These are phyloP conservation scores for Cantharis rustica DNA, from an alignment of 2,888 invertebrate species.

Conservation along the genomic window DNA sequence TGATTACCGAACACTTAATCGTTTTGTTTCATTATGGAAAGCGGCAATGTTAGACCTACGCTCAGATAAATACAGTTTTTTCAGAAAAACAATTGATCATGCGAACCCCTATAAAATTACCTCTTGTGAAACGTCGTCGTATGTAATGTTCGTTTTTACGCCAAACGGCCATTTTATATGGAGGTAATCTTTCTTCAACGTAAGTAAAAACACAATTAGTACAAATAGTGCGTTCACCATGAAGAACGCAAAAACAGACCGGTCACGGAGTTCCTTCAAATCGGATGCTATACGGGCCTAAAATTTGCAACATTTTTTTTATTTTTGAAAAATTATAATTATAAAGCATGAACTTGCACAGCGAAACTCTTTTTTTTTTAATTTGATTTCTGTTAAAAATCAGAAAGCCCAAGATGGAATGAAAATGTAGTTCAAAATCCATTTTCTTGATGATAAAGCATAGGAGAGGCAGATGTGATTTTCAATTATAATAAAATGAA, in stretches of 20 bases:
- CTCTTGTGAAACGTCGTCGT: slow-evolving; percentile 88
- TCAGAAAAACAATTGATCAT: slow-evolving; percentile 35
- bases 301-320: slow-evolving; percentile 55
- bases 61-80: not conserved
- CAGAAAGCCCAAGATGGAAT: not conserved
- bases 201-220: slow-evolving; percentile 96
- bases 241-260: slow-evolving; percentile 95
- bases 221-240: slow-evolving; percentile 99
- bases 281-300: slow-evolving; percentile 90
- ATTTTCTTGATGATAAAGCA: not conserved
- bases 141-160: slow-evolving; percentile 91
- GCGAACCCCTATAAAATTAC: slow-evolving; percentile 65
- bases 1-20: slow-evolving; percentile 9
- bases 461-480: not conserved
- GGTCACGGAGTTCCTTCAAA: slow-evolving; percentile 92
- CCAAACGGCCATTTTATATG: slow-evolving; percentile 97
- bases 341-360: not conserved
- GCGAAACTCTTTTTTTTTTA: not conserved
- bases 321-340: not conserved
- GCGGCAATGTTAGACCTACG: not conserved
- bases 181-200: slow-evolving; percentile 95
- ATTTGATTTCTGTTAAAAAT: not conserved
- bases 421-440: not conserved
- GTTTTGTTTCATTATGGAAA: not conserved
- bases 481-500: not conserved